Base-by-base conservation (phyloP, 2,797 vertebrate species). In the Xyrichtys novacula region DNA sequence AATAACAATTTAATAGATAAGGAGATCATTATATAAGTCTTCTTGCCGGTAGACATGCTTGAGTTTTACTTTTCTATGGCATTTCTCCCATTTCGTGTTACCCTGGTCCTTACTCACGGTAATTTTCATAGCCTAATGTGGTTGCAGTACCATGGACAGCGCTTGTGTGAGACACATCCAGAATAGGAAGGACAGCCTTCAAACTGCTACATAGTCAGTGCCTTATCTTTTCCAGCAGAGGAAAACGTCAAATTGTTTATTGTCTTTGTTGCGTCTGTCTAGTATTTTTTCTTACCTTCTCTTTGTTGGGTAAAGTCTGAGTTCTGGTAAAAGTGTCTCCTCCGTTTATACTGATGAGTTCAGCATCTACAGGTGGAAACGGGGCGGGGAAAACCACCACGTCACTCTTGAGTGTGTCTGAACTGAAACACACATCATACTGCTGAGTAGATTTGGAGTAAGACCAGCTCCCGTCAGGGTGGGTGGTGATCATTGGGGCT, bases 371-470 rank as follows among this genome's bases (percentile, higher is more conserved):
- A 55, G 85, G 81, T 0, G 86, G 87, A 84, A 61, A 90, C 7
- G 74, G 47, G 0, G 85, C 71, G 4, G 89, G 91, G 46, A 89
- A 92, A 82, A 92, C 85, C 61, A 92, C 83, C 29, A 91, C 69
- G 56, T 91, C 90, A 80, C 90, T 91, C 70, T 91, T 92, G 55
- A 90, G 58, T 2, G 88, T 90, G 71, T 92, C 91, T 16, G 91
- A 90, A 32, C 84, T 90, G 76, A 92, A 89, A 77, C 90, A 92
- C 78, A 91, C 86, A 67, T 92, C 88, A 55, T 92, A 91, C 76
- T 89, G 88, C 80, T 90, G 89, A 58, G 89, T 78, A 72, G 90
- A 59, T 76, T 88, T 88, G 32, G 87, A 88, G 81, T 89, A 89
- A 72, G 87, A 88, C 86, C 86, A 90, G 83, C 83, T 91, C 57